Evolutionary conservation across 1,140 invertebrate species (phyloP).

Genomic region (Drosophila ambigua): DNA sequence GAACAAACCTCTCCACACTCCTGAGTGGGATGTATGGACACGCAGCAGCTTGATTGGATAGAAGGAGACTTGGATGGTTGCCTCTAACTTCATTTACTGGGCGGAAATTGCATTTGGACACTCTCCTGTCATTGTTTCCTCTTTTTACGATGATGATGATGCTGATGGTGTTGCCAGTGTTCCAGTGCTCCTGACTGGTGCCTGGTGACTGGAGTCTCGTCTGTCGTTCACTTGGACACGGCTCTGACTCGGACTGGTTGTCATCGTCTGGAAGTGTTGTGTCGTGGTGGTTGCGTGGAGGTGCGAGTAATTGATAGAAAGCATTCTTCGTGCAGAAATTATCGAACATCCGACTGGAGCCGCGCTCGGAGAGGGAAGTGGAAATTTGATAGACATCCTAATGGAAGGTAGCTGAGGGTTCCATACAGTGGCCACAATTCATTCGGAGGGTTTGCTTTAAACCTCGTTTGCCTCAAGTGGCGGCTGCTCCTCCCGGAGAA

Average conservation of each 20-base stretch:
- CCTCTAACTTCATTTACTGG: constrained; percentile 40
- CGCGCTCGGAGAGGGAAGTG: neutral
- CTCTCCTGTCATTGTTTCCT: constrained; percentile 41
- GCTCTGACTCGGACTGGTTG: constrained; percentile 7
- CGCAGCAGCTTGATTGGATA: too few relatives aligned
- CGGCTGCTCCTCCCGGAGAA: too few relatives aligned
- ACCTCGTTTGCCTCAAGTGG: too few relatives aligned
- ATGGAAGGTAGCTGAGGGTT: too few relatives aligned
- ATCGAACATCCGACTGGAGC: constrained; percentile 41
- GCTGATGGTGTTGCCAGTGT: neutral
- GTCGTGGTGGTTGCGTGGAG: constrained; percentile 37
- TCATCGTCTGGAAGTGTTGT: constrained; percentile 4
- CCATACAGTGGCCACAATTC: too few relatives aligned
- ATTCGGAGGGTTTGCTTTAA: too few relatives aligned
- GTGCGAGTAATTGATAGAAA: constrained; percentile 56
- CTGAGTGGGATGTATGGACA: too few relatives aligned
- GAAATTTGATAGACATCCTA: too few relatives aligned
- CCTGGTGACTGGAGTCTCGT: neutral
- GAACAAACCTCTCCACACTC: neutral
- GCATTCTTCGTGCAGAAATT: constrained; percentile 48
- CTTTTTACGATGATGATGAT: too few relatives aligned
- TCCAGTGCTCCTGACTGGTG: neutral
- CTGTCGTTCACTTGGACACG: constrained; percentile 6
- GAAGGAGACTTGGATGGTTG: constrained; percentile 30
- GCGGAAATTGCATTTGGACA: constrained; percentile 43